Percentiles rank a stretch among this genome's conserved stretches.
phyloP scores from a whole-genome alignment of 2,888 invertebrate genomes.

The Melinaea marsaeus region DNA sequence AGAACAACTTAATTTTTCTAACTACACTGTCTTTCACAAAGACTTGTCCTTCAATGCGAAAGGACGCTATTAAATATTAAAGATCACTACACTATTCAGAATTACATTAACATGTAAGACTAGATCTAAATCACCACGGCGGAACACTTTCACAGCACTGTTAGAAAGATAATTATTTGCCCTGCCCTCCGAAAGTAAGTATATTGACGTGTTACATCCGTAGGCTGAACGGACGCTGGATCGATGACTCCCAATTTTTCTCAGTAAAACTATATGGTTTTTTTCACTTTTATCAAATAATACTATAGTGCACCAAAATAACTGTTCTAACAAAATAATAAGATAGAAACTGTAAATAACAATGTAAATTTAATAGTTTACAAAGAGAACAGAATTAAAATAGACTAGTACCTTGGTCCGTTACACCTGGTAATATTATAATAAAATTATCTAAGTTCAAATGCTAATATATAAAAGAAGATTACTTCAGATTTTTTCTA shows the following conservation, averaged over 20 bases:
- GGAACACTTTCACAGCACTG: conserved; percentile 68
- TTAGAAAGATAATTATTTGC: conserved; percentile 56
- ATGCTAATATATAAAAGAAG: conserved; percentile 60
- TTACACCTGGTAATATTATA: conserved; percentile 81
- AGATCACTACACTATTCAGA: conserved; percentile 24
- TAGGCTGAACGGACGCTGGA: conserved; percentile 58
- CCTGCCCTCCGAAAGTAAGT: conserved; percentile 62
- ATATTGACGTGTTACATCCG: conserved; percentile 78
- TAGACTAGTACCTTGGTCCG: conserved; percentile 86
- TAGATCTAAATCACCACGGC: conserved; percentile 36
- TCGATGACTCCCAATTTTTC: conserved; percentile 60
- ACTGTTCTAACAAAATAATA: conserved; percentile 61
- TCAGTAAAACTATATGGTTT: conserved; percentile 36
- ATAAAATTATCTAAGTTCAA: conserved; percentile 65
- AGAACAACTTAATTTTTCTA: conserved; percentile 37
- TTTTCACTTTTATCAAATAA: conserved; percentile 29
- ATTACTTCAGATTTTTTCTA: conserved; percentile 75
- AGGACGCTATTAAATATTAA: conserved; percentile 21
- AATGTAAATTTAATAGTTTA: conserved; percentile 58
- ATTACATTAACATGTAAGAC: conserved; percentile 13
- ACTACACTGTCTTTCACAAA: conserved; percentile 36
- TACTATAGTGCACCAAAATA: conserved; percentile 47
- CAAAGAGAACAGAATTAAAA: conserved; percentile 62
- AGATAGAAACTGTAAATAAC: conserved; percentile 68
- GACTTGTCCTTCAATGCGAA: conserved; percentile 44